Percentiles rank a stretch among this genome's conserved stretches.
These are phyloP conservation scores for Acestrorhynchus altus DNA, from an alignment of 2,797 vertebrate species.

Conservation along the genomic window DNA sequence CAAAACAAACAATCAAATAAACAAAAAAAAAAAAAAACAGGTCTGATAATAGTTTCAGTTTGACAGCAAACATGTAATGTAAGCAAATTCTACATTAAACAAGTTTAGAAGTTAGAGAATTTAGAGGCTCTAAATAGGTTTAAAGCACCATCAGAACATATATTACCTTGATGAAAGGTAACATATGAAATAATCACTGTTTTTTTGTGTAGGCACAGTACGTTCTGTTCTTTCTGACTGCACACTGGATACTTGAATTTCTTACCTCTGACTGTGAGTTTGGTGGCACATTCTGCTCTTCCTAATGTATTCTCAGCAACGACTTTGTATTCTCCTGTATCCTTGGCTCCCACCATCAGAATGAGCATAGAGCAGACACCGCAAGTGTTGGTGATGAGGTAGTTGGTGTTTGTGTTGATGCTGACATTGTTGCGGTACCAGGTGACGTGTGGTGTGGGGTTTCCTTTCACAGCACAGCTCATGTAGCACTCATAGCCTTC, in stretches of 20 bases:
- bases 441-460: slow-evolving; percentile 84
- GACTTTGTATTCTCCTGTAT: slow-evolving; percentile 85
- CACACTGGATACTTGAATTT: not conserved
- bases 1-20: too few species aligned
- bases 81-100: too few species aligned
- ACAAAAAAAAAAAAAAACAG: too few species aligned
- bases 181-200: too few species aligned
- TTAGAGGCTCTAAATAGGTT: too few species aligned
- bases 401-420: slow-evolving; percentile 82
- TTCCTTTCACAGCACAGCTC: slow-evolving; percentile 89
- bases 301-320: slow-evolving; percentile 84
- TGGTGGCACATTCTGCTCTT: slow-evolving; percentile 80
- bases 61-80: too few species aligned
- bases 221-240: not conserved
- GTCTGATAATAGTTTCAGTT: too few species aligned
- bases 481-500: slow-evolving; percentile 89
- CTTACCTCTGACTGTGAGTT: slow-evolving; percentile 86
- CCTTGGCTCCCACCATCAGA: slow-evolving; percentile 78
- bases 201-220: not conserved
- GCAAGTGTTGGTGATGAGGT: slow-evolving; percentile 85
- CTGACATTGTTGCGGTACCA: slow-evolving; percentile 88
- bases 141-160: too few species aligned
- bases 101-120: too few species aligned
- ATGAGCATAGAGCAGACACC: slow-evolving; percentile 92
- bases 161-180: too few species aligned